Conservation (phyloP, 2,113 vertebrate species). For the Ploceus nigricollis region DNA sequence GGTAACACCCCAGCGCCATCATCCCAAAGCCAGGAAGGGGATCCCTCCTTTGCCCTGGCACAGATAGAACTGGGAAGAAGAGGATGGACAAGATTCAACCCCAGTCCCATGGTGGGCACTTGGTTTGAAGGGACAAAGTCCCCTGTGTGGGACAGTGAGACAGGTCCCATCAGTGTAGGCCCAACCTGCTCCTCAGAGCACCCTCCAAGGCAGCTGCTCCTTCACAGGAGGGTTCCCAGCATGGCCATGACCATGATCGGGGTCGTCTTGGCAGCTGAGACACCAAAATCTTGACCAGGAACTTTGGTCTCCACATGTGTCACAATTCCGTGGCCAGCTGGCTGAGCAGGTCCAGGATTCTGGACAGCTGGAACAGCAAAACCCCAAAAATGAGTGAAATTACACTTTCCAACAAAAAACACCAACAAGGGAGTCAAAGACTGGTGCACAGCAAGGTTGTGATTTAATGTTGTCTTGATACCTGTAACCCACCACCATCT, state of each 20-base stretch:
- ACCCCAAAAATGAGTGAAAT: background rate
- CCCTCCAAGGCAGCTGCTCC: background rate
- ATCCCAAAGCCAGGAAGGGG: background rate
- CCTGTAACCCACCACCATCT: background rate
- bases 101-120: background rate
- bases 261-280: background rate
- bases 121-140: background rate
- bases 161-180: background rate
- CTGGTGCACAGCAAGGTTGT: background rate
- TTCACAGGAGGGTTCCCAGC: background rate
- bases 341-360: background rate
- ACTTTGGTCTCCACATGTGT: rapidly evolving
- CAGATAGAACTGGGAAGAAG: background rate
- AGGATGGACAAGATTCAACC: background rate
- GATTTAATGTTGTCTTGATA: background rate
- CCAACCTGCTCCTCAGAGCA: background rate
- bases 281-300: background rate
- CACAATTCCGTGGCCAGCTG: rapidly evolving
- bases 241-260: rapidly evolving
- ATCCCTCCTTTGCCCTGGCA: background rate
- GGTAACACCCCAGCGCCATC: background rate
- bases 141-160: background rate
- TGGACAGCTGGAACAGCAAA: background rate
- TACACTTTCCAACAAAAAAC: background rate
- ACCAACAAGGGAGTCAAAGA: too few species aligned